Base-by-base conservation (phyloP, 1,140 invertebrate genomes). In the Teleopsis dalmanni region DNA sequence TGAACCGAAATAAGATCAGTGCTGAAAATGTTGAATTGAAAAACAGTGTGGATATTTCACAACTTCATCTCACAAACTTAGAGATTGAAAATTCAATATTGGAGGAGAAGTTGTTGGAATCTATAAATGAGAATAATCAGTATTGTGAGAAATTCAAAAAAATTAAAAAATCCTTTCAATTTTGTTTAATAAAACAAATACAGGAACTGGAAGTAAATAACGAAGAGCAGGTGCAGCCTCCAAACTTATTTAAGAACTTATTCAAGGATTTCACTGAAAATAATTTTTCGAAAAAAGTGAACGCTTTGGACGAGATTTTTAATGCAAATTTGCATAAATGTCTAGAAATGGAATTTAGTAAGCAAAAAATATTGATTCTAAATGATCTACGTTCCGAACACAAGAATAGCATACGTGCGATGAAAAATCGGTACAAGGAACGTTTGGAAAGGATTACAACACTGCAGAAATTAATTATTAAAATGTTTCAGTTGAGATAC, bases 71-170 rank as follows among this genome's bases (percentile, higher is more conserved):
- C 13, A 48, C 29, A 0, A 40, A 48, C 25, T 48, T 44, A 25
- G 33, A 48, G 37, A 44, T 48, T 18, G 46, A 52, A 44, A 52
- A 48, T 44, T 13, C 31, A 37, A 42, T 29, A 23, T 9, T 52
- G 6, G 31, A 44, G n/a, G 46, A 43, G 44, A 38, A 44, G 11
- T 18, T 27, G 0, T 33, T 44, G 23, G 48, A 48, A 31, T 48
- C 9, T 34, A 10, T 34, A 50, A 43, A 23, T 25, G 23, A 26
- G 14, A 31, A 14, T 41, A 16, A 13, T n/a, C 14, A 41, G n/a
- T 38, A 22, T 16, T 50, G 21, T 25, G 44, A 25, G 16, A 35
- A 16, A 37, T 50, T 25, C 36, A 33, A 11, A 38, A 51, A 34
- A 40, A 47, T 21, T 29, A 26, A 36, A 23, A 33, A 35, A 16